Conservation (phyloP, 2,113 vertebrate genomes). For the Phodopus roborovskii region DNA sequence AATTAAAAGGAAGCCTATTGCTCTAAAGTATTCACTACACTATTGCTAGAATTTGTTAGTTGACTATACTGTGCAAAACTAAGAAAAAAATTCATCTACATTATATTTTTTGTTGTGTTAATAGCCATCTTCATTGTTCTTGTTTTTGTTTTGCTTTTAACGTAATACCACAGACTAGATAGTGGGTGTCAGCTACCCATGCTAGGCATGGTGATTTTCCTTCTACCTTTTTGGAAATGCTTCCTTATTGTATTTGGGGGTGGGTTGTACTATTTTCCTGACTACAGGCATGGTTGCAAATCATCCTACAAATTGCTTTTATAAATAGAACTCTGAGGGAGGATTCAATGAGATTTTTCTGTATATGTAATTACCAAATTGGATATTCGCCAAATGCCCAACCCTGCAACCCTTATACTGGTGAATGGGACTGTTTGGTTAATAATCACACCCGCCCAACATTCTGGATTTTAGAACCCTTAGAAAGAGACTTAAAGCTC, state of each 20-base stretch:
- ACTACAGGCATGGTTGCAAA: conserved; percentile 57
- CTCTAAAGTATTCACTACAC: background rate
- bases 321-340: conserved; percentile 61
- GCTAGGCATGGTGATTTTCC: background rate
- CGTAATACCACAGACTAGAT: background rate
- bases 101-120: background rate
- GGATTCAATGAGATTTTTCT: conserved; percentile 69
- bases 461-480: conserved; percentile 57
- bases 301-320: conserved; percentile 68
- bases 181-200: background rate
- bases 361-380: conserved; percentile 70
- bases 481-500: conserved; percentile 61
- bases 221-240: background rate
- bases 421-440: conserved; percentile 64
- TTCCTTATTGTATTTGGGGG: conserved; percentile 60
- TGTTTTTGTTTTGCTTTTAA: background rate
- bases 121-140: background rate
- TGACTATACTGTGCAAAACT: conserved; percentile 9
- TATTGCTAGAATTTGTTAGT: background rate
- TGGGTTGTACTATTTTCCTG: conserved; percentile 50
- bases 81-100: background rate
- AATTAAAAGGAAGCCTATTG: background rate
- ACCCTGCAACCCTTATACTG: conserved; percentile 46
- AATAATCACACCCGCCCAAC: conserved; percentile 55
- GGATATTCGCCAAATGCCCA: conserved; percentile 74